phyloP scores from a whole-genome alignment of 1,140 invertebrate species.

The Asbolus verrucosus region DNA sequence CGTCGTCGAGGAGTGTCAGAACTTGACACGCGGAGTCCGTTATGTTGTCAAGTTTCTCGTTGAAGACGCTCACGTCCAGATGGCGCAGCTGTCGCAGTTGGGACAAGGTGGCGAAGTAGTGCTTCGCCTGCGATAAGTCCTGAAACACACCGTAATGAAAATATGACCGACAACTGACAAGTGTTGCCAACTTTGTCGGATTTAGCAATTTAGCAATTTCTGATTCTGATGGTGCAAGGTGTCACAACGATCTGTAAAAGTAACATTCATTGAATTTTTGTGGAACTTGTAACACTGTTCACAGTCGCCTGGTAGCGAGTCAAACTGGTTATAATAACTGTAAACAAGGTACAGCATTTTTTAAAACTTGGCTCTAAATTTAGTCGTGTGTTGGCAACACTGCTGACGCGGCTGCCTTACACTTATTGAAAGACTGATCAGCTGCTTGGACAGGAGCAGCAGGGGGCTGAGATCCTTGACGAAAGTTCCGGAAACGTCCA shows the following conservation, averaged over 20 bases:
- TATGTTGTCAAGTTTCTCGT: slow-evolving; percentile 65
- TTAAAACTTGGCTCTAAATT: too few species aligned
- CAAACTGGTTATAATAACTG: too few species aligned
- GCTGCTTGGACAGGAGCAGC: slow-evolving; percentile 20
- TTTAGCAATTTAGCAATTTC: too few species aligned
- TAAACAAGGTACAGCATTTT: too few species aligned
- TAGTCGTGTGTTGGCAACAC: too few species aligned
- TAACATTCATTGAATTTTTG: too few species aligned
- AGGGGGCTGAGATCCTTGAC: slow-evolving; percentile 78
- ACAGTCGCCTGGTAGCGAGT: too few species aligned
- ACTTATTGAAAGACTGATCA: slow-evolving; percentile 55
- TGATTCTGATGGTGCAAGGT: too few species aligned
- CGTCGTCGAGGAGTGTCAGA: slow-evolving; percentile 68
- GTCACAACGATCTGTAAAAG: too few species aligned
- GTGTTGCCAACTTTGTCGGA: not conserved
- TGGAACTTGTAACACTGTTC: too few species aligned
- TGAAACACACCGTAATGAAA: slow-evolving; percentile 33
- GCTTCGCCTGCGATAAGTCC: slow-evolving; percentile 58
- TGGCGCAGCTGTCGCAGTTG: slow-evolving; percentile 71
- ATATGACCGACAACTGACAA: not conserved
- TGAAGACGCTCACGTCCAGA: slow-evolving; percentile 60
- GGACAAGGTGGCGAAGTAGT: slow-evolving; percentile 70
- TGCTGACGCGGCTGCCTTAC: too few species aligned
- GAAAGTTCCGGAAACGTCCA: slow-evolving; percentile 79
- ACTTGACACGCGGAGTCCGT: slow-evolving; percentile 51